Evolutionary conservation across 2,888 invertebrate species (phyloP), one percentile per base, ranked within the genome.

Genomic region (Eupithecia pulchellata): DNA sequence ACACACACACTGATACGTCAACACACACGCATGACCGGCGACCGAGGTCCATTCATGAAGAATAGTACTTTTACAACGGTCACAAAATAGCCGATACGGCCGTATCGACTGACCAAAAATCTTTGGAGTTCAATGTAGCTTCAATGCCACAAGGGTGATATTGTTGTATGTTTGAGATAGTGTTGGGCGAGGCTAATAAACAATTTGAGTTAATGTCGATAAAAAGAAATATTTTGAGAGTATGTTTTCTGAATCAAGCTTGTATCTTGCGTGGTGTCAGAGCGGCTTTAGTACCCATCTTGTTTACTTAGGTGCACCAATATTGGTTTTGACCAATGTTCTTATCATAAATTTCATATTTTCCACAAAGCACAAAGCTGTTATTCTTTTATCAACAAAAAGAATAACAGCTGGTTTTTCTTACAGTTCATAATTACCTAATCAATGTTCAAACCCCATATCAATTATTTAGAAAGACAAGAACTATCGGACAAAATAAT

Each of bases 11-110:
- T 82, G 80, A 79, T 63, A 68, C 71, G 77, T 82, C 75, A 78
- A 78, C 87, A 87, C 89, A 87, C 84, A 84, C 84, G 79, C 77
- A 76, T 71, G 69, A 67, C 63, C 84, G 42, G 83, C 85, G 84
- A 88, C 83, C 81, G 84, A 86, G 82, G 84, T 89, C 90, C 94
- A 93, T 94, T 93, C 94, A 93, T 93, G 88, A 91, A 86, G 84
- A 86, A 86, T 89, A 89, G 86, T 86, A 81, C 86, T 88, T 89
- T 87, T 85, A 87, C 86, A 88, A 84, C 86, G 81, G 79, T 79
- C 83, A 87, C 89, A 85, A 86, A 86, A 89, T 89, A 88, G 86
- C 83, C 80, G 80, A 83, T 80, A 80, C 82, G 82, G 79, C 78
- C 76, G 77, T 76, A 79, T 84, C 66, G 78, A 82, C 83, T 82